Evolutionary conservation across 2,113 vertebrate species (phyloP), one percentile per base, ranked within the genome.

Genomic region (Charadrius vociferus): DNA sequence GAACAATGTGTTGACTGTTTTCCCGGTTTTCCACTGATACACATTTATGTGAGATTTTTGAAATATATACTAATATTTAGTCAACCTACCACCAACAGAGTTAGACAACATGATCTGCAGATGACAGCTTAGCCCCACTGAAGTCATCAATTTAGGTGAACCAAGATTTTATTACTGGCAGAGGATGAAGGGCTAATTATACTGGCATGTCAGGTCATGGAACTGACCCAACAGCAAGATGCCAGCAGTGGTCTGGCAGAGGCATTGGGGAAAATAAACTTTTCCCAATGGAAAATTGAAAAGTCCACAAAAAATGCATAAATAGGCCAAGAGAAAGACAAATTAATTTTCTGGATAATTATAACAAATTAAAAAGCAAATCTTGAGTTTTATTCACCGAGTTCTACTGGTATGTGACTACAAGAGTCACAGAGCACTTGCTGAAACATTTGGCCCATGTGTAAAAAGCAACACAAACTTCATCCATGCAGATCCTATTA

Each of bases 211-310:
- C 43, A 78, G 5, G 22, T 68, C 14, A 16, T 79, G 61, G 15
- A 87, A 81, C 24, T 73, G 22, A 59, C 26, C 17, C 70, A 90
- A 88, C 62, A 86, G 23, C 53, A 39, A 78, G 55, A 91, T 58
- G 13, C 24, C 66, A 18, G 23, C 29, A 81, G 2, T 55, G 6
- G 24, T 71, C 36, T 72, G 9, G 52, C 6, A 92, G 32, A 70
- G 6, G 9, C 30, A 75, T 0, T 41, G 12, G 5, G 32, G 7
- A 1, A 5, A 2, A 26, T 34, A 84, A n/a, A 5, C 4, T 56
- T 36, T 65, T 79, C 26, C 21, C 9, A 23, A 9, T 14, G 4
- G 3, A 21, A 50, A 86, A 81, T 0, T n/a, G 24, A 77, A 68
- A 86, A 63, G 9, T 49, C 43, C 81, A 11, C 26, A 50, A 39